phyloP scores from a whole-genome alignment of 2,113 vertebrate species.

The Cichladusa arquata region DNA sequence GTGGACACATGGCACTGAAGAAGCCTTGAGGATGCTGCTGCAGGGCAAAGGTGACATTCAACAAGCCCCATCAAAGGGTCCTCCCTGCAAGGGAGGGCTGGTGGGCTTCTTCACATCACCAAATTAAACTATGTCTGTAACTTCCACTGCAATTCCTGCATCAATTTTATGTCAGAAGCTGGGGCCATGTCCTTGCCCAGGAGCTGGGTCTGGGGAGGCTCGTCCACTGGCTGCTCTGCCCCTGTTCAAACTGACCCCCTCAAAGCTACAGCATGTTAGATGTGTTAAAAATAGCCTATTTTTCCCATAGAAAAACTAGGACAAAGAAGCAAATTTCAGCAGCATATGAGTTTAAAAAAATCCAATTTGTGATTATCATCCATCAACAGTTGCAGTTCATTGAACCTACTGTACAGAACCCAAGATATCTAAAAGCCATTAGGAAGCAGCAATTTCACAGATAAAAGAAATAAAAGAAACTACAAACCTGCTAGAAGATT shows the following conservation, averaged over 20 bases:
- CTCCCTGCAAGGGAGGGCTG: neutral
- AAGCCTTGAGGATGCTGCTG: neutral
- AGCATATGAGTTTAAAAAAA: neutral
- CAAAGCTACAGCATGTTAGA: neutral
- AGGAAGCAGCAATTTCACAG: slow-evolving; percentile 37
- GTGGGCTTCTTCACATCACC: neutral
- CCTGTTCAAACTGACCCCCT: neutral
- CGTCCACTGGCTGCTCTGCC: neutral
- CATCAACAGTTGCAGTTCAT: neutral
- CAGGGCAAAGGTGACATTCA: neutral
- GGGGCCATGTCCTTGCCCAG: fast-evolving
- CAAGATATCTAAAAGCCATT: slow-evolving; percentile 31
- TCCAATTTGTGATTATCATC: neutral
- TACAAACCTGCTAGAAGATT: slow-evolving; percentile 91
- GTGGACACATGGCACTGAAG: neutral
- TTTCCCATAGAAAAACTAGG: neutral
- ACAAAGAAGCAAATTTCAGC: neutral
- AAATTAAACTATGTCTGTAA: neutral
- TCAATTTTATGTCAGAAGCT: fast-evolving
- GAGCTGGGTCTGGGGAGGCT: neutral
- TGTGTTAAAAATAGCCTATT: neutral
- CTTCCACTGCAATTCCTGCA: neutral
- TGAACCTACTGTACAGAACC: neutral
- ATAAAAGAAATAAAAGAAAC: slow-evolving; percentile 66
- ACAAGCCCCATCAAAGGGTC: neutral